phyloP scores from a whole-genome alignment of 2,797 vertebrate genomes.

The Sebastes diploproa region DNA sequence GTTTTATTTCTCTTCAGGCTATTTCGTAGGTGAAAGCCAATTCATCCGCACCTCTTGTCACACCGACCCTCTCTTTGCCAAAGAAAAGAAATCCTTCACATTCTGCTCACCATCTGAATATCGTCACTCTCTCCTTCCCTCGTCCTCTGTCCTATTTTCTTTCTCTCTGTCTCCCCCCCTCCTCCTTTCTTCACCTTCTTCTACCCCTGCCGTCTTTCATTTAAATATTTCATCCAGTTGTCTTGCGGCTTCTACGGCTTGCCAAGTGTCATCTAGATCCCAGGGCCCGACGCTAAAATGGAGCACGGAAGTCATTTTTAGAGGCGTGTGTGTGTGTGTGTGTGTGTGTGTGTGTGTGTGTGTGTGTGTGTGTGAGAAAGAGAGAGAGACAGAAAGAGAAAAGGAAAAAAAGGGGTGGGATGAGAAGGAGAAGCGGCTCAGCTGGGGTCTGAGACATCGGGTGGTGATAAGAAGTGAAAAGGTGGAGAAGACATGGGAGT shows the following conservation, averaged over 20 bases:
- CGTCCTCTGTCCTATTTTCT: slow-evolving; percentile 23
- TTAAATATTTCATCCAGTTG: slow-evolving; percentile 96
- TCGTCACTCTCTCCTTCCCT: slow-evolving; percentile 33
- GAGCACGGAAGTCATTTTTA: slow-evolving; percentile 73
- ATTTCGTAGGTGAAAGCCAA: slow-evolving; percentile 35
- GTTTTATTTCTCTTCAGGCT: slow-evolving; percentile 31
- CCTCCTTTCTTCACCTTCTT: slow-evolving; percentile 38
- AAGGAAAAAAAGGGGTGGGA: slow-evolving; percentile 14
- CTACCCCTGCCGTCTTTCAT: slow-evolving; percentile 66
- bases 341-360: slow-evolving; percentile 55
- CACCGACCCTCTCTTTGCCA: slow-evolving; percentile 20
- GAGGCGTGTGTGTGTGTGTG: slow-evolving; percentile 51
- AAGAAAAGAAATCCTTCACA: slow-evolving; percentile 45
- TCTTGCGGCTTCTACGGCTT: slow-evolving; percentile 87
- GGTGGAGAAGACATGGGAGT: slow-evolving; percentile 86
- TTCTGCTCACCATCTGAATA: slow-evolving; percentile 32
- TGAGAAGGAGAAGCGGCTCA: slow-evolving; percentile 30
- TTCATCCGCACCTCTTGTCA: slow-evolving; percentile 50
- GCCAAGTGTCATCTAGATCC: slow-evolving; percentile 92
- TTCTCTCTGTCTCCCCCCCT: neutral
- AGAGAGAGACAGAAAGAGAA: slow-evolving; percentile 24
- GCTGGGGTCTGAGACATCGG: slow-evolving; percentile 63
- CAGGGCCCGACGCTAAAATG: slow-evolving; percentile 76
- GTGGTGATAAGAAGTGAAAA: slow-evolving; percentile 83
- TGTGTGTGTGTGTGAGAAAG: slow-evolving; percentile 46